Evolutionary conservation across 2,113 vertebrate genomes (phyloP).

Genomic region (Climacteris rufus): DNA sequence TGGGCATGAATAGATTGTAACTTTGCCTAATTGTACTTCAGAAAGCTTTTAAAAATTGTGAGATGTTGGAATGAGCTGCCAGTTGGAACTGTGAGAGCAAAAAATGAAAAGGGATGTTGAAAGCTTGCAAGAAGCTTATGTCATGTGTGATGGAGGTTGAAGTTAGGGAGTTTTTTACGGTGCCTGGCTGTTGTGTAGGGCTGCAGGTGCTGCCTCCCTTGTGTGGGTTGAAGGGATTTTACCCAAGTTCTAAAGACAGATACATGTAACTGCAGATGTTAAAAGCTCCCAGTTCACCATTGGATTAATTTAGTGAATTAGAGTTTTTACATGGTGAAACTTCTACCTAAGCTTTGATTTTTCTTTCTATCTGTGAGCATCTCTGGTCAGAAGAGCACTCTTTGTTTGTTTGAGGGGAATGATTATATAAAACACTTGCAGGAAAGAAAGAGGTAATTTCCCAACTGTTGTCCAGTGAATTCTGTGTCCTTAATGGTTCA

Average conservation of each 20-base stretch:
- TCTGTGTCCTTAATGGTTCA: neutral
- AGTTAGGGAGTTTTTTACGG: neutral
- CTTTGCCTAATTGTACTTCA: neutral
- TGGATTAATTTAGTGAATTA: neutral
- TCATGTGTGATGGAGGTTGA: neutral
- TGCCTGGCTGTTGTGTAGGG: neutral
- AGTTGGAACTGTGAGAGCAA: neutral
- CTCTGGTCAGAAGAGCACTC: neutral
- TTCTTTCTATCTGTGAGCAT: neutral
- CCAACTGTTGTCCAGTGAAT: neutral
- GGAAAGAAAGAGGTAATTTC: neutral
- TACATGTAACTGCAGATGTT: neutral
- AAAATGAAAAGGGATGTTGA: neutral
- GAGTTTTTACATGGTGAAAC: neutral
- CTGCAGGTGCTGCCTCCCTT: neutral
- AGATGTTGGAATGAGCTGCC: neutral
- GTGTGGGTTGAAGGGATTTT: neutral
- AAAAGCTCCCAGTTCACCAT: neutral
- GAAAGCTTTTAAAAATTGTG: neutral
- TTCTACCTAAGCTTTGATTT: neutral
- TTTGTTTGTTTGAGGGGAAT: neutral
- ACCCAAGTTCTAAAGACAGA: neutral
- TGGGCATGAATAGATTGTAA: neutral
- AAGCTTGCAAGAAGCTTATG: neutral
- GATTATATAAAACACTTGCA: neutral